These are phyloP conservation scores for Hermetia illucens DNA, from an alignment of 1,140 invertebrate species.

Conservation along the genomic window DNA sequence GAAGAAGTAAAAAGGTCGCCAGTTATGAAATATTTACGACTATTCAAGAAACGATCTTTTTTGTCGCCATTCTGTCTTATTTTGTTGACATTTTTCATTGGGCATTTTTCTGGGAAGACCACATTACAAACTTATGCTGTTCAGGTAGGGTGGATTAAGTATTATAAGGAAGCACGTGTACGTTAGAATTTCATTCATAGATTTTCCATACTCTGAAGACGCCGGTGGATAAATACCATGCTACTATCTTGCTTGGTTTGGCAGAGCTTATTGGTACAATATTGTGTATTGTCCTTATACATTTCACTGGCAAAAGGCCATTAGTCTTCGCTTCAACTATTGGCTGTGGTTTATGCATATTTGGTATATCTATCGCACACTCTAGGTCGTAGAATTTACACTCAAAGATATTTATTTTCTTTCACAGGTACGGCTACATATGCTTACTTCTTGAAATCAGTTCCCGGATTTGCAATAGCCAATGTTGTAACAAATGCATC, in stretches of 20 bases:
- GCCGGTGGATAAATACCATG: slow-evolving; percentile 56
- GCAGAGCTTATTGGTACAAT: slow-evolving; percentile 48
- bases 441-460: slow-evolving; percentile 20
- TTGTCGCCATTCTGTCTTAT: slow-evolving; percentile 47
- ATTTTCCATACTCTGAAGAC: slow-evolving; percentile 52
- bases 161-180: not conserved
- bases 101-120: slow-evolving; percentile 54
- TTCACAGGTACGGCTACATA: slow-evolving; percentile 16
- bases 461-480: slow-evolving; percentile 23
- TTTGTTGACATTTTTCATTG: slow-evolving; percentile 46
- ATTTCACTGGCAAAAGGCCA: slow-evolving; percentile 52
- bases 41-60: slow-evolving; percentile 40
- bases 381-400: not conserved
- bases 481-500: slow-evolving; percentile 29
- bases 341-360: slow-evolving; percentile 43
- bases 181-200: slow-evolving; percentile 10
- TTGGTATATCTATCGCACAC: slow-evolving; percentile 31
- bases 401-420: slow-evolving; percentile 6
- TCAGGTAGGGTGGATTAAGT: slow-evolving; percentile 9
- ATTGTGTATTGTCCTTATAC: slow-evolving; percentile 45
- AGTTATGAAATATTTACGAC: too few relatives aligned
- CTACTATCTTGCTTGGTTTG: slow-evolving; percentile 51
- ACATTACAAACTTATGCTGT: slow-evolving; percentile 58
- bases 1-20: slow-evolving; percentile 11
- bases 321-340: slow-evolving; percentile 49